These are phyloP conservation scores for Takifugu flavidus DNA, from an alignment of 2,113 vertebrate genomes.

Conservation along the genomic window DNA sequence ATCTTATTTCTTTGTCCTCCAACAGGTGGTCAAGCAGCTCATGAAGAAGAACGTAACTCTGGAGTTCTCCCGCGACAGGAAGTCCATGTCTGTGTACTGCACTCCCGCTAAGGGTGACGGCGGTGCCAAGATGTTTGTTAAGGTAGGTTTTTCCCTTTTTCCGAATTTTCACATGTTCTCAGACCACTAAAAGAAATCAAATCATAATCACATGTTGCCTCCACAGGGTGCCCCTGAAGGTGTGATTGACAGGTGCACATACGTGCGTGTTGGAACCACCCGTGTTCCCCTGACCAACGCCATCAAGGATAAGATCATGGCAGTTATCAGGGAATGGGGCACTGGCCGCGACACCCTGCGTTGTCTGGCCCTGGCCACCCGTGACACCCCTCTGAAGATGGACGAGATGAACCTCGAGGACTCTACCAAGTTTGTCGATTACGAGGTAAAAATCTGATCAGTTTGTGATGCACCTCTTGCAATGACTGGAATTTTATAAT, in stretches of 20 bases:
- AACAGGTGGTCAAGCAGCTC: constrained; percentile 87
- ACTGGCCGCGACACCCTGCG: constrained; percentile 89
- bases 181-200: background rate
- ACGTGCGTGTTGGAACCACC: constrained; percentile 86
- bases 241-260: constrained; percentile 88
- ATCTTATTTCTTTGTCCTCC: constrained; percentile 3
- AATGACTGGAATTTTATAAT: background rate
- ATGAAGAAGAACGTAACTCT: constrained; percentile 93
- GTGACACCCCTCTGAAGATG: constrained; percentile 81
- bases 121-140: constrained; percentile 89
- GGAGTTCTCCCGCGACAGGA: constrained; percentile 93
- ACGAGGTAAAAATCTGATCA: constrained; percentile 77
- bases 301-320: constrained; percentile 81
- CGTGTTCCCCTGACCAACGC: constrained; percentile 79
- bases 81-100: constrained; percentile 94
- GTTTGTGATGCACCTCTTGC: background rate
- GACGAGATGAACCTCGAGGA: constrained; percentile 90
- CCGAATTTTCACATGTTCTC: background rate
- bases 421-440: constrained; percentile 78
- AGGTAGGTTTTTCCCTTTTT: constrained; percentile 67
- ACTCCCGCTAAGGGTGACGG: constrained; percentile 84
- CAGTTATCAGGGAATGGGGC: constrained; percentile 89
- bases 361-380: constrained; percentile 89
- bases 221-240: constrained; percentile 80
- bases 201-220: background rate